A percentile compares a stretch with the other conserved stretches of the same genome.
Conservation (phyloP, 2,888 invertebrate species). For the Tetragnatha montana region DNA sequence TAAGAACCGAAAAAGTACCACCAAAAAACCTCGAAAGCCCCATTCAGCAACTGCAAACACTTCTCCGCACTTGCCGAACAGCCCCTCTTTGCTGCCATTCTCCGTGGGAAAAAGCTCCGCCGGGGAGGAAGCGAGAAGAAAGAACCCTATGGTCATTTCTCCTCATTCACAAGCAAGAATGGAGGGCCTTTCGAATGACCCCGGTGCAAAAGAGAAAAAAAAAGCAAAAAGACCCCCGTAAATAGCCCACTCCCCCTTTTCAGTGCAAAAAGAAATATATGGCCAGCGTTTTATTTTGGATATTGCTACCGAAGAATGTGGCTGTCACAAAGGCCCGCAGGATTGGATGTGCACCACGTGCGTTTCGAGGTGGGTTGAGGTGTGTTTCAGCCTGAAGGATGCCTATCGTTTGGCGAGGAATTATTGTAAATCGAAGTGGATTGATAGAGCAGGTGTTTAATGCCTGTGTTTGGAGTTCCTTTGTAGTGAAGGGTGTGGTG, state of each 20-base stretch:
- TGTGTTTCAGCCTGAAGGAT: not conserved
- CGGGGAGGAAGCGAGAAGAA: not conserved
- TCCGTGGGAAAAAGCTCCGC: conserved; percentile 50
- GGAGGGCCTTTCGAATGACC: conserved; percentile 42
- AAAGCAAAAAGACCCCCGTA: not conserved
- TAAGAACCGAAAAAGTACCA: too few relatives aligned
- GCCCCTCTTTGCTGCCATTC: not conserved
- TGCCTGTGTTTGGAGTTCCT: not conserved
- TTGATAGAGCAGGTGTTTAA: not conserved
- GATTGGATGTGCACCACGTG: not conserved
- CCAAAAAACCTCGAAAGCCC: too few relatives aligned
- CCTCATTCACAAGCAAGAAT: conserved; percentile 62
- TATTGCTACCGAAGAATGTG: conserved; percentile 41
- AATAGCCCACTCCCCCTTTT: conserved; percentile 43
- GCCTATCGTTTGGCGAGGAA: not conserved
- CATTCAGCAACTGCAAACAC: not conserved
- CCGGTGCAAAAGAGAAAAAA: conserved; percentile 6
- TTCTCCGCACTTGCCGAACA: conserved; percentile 4
- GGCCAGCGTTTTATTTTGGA: conserved; percentile 54
- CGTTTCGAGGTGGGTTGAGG: not conserved
- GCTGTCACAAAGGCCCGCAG: not conserved
- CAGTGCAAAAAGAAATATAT: conserved; percentile 42
- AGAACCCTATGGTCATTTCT: conserved; percentile 62
- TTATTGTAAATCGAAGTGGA: not conserved
- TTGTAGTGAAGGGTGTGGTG: too few relatives aligned